Base-by-base conservation (phyloP, 2,113 vertebrate genomes). In the Crotalus tigris region DNA sequence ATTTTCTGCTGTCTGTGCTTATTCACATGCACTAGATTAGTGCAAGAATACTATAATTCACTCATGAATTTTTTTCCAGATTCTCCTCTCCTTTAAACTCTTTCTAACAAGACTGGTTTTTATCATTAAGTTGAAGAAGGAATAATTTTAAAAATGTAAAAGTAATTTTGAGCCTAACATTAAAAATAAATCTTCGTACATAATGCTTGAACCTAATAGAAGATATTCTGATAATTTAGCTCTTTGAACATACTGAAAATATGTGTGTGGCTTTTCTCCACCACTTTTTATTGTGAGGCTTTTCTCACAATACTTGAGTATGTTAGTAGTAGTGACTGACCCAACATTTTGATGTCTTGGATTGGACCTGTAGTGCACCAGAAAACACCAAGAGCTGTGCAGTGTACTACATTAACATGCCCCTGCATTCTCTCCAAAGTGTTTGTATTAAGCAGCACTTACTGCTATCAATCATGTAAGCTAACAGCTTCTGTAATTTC, bases 401-500 rank as follows among this genome's bases (percentile, higher is more conserved):
- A 93, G 92, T 53, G 26, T 94, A 93, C 94, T 94, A 94, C 95
- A 93, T 95, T 91, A 93, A 87, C 51, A 85, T 91, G 93, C 23
- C 12, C 88, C 93, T 89, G 61, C 24, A 85, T 90, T 94, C 64
- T 94, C 92, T 85, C 55, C 21, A 39, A 19, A 87, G 85, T 95
- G 94, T 93, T 85, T 86, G 51, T 23, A 87, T 93, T 94, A 88
- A 94, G 90, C 94, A 94, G 91, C 93, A 95, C 29, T 89, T 92
- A 54, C 93, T 94, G 26, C 95, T 95, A 93, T 87, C 94, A 90
- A 39, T 93, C 92, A 95, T 94, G 91, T 95, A 95, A 91, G 94
- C 91, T 93, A 96, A 91, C 90, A 92, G 93, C 94, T 92, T 92
- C 95, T 96, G 93, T 91, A 94, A 95, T 94, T 96, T 94, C 93